Percentiles rank a stretch among this genome's conserved stretches.
Evolutionary conservation across 1,140 invertebrate species (phyloP).

Genomic region (Sarcophaga peregrina): DNA sequence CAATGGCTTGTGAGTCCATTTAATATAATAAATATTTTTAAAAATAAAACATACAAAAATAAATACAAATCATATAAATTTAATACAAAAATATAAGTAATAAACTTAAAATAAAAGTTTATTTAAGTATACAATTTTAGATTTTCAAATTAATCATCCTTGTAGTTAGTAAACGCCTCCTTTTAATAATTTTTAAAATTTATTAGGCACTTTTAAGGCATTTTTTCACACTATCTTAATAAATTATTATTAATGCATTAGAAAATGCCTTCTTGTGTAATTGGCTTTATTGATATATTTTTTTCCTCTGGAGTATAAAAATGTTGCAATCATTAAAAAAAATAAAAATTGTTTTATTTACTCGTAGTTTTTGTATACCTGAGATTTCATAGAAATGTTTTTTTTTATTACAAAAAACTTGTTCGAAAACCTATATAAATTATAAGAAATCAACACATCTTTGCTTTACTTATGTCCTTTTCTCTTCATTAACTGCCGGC

Average conservation of each 20-base stretch:
- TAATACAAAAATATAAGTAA: not conserved
- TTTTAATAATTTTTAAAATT: too few species aligned
- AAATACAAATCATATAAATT: conserved; percentile 12
- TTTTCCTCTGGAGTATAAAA: too few species aligned
- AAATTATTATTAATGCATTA: not conserved
- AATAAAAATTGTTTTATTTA: too few species aligned
- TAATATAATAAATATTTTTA: not conserved
- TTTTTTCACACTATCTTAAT: too few species aligned
- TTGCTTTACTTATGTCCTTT: not conserved
- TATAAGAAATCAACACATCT: not conserved
- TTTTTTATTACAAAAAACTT: too few species aligned
- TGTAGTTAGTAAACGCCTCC: too few species aligned
- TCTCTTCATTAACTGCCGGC: not conserved
- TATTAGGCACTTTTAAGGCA: not conserved
- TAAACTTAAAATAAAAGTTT: not conserved
- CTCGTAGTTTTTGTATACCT: conserved; percentile 23
- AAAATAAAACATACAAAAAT: not conserved
- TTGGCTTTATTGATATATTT: too few species aligned
- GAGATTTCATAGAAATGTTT: conserved; percentile 33
- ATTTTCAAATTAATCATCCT: too few species aligned
- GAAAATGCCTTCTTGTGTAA: too few species aligned
- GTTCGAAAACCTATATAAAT: too few species aligned
- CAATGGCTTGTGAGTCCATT: too few species aligned
- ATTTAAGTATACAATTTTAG: not conserved
- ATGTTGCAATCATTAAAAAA: too few species aligned